Percentiles rank a stretch among this genome's conserved stretches.
phyloP scores from a whole-genome alignment of 2,797 vertebrate species.

The Tapirus indicus region DNA sequence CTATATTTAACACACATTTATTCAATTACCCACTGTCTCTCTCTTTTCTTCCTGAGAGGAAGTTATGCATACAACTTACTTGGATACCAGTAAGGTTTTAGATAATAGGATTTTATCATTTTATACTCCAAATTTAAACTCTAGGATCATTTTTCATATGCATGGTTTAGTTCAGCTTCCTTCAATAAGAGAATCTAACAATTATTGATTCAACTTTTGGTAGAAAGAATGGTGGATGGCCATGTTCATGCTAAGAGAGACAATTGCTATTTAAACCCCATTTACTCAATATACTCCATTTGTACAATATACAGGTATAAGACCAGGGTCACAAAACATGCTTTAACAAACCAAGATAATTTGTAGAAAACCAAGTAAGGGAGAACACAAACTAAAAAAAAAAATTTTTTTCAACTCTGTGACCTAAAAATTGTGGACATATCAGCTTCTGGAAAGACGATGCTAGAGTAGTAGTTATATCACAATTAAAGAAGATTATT shows the following conservation, averaged over 20 bases:
- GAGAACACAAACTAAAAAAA: background rate
- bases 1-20: conserved; percentile 34
- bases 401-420: background rate
- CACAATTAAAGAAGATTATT: background rate
- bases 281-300: background rate
- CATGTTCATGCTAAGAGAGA: background rate
- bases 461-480: background rate
- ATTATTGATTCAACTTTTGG: background rate
- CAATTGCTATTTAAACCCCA: background rate
- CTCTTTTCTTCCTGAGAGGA: background rate
- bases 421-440: background rate
- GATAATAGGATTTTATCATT: background rate
- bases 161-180: background rate
- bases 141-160: background rate
- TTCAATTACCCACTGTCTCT: conserved; percentile 24
- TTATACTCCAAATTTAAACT: conserved; percentile 29
- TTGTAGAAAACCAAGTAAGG: background rate
- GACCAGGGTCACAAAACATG: background rate
- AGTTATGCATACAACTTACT: background rate
- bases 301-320: background rate
- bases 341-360: conserved; percentile 11
- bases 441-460: background rate
- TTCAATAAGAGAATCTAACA: background rate
- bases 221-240: background rate
- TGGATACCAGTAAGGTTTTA: background rate